Conservation (phyloP, 2,888 invertebrate species). For the Apoda limacodes region DNA sequence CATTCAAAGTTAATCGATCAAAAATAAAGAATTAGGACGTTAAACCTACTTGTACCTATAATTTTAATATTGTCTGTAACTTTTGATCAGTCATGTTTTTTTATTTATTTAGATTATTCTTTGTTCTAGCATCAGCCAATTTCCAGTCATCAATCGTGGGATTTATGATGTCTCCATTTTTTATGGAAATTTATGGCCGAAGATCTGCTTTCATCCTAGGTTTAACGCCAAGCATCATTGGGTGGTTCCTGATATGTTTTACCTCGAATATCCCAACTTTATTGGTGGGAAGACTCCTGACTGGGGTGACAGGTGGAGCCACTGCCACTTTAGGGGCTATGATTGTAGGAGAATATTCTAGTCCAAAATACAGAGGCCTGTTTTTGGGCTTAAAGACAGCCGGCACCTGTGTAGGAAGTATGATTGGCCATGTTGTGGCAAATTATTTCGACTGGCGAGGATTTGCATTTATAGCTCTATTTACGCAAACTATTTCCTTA, state of each 20-base stretch:
- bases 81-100: too few relatives aligned
- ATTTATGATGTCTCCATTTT: slow-evolving; percentile 29
- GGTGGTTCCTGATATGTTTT: slow-evolving; percentile 58
- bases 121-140: slow-evolving; percentile 33
- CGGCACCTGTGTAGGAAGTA: slow-evolving; percentile 6
- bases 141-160: slow-evolving; percentile 33
- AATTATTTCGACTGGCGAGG: slow-evolving; percentile 10
- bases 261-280: slow-evolving; percentile 33
- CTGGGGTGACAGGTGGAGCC: slow-evolving; percentile 58
- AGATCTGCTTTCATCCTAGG: slow-evolving; percentile 53
- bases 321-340: slow-evolving; percentile 33
- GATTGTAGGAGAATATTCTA: slow-evolving; percentile 13
- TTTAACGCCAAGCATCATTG: slow-evolving; percentile 49
- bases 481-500: slow-evolving; percentile 3
- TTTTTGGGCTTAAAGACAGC: slow-evolving; percentile 9
- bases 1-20: too few relatives aligned
- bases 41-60: too few relatives aligned
- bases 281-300: slow-evolving; percentile 31
- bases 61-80: too few relatives aligned
- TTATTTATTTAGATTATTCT: too few relatives aligned
- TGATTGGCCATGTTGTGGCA: slow-evolving; percentile 7
- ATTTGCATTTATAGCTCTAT: slow-evolving; percentile 6
- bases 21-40: too few relatives aligned
- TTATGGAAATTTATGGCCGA: slow-evolving; percentile 65
- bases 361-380: slow-evolving; percentile 14